Base-by-base conservation (phyloP, 2,888 invertebrate genomes). In the Ditylenchus weischeri region DNA sequence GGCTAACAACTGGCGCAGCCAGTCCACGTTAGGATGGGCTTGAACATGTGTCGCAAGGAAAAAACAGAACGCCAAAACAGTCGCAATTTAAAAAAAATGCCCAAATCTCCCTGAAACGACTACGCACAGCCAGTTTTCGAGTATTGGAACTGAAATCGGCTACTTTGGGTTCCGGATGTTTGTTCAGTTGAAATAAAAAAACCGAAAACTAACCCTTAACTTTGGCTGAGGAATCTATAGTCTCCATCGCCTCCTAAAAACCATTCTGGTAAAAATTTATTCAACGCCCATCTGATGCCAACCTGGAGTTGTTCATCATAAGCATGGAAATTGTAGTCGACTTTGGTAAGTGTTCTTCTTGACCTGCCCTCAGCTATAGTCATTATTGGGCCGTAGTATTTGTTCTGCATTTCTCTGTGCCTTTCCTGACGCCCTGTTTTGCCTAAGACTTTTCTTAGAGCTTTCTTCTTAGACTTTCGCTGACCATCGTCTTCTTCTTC, bases 241-340 rank as follows among this genome's bases (percentile, higher is more conserved):
- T 54, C 15, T 54, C 43, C 63, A 70, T 74, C 13, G 62, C 62
- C 43, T 65, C 62, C 64, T 74, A 48, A 23, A 62, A 36, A 63
- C 50, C 13, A 8, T 54, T 13, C 49, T 11, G 48, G 35, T 13
- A 35, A 29, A 29, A 58, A 57, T 15, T 19, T 38, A 62, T 11
- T 23, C 19, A 62, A 23, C 15, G n/a, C 19, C 54, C 4, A 57
- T 19, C 3, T 58, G 54, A 21, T 23, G 5, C 54, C 29, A 36
- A 49, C 75, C 62, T 76, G 66, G 77, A 96, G 95, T 84, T 95
- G 88, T 43, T 93, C 90, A 83, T 96, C 96, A 85, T 91, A 96
- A 84, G 95, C 94, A 83, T 91, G 90, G 77, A 93, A 90, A 68
- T 84, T 84, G 79, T 87, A 87, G 83, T 90, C 91, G 66, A 91